Evolutionary conservation across 2,797 vertebrate genomes (phyloP).

Genomic region (Gallirallus australis): DNA sequence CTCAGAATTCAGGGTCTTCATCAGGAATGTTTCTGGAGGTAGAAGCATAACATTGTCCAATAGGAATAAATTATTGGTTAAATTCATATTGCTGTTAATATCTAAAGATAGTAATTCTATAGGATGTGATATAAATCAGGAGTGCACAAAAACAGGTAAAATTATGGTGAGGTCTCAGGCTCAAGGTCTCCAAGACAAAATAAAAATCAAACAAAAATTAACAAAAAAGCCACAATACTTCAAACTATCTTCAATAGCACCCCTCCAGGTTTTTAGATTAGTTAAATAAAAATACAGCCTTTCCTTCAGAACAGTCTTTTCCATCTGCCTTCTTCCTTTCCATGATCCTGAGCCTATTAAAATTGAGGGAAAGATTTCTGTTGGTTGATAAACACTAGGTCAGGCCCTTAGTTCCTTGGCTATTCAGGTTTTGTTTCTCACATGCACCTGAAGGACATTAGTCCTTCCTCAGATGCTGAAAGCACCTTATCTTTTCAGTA

Average conservation of each 20-base stretch:
- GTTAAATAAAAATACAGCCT: neutral
- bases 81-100: neutral
- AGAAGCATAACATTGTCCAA: conserved; percentile 10
- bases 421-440: neutral
- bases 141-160: neutral
- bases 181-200: neutral
- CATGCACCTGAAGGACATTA: neutral
- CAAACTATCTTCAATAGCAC: neutral
- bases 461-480: neutral
- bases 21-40: conserved; percentile 33
- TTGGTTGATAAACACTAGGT: neutral
- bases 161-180: neutral
- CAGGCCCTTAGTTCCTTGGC: neutral
- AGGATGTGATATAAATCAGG: neutral
- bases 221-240: neutral
- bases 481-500: neutral
- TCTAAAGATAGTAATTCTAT: neutral
- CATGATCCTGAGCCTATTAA: neutral
- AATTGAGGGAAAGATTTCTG: neutral
- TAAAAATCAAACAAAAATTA: neutral
- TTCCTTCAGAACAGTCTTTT: neutral
- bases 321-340: neutral
- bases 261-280: neutral
- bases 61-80: neutral
- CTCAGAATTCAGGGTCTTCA: conserved; percentile 20